phyloP scores from a whole-genome alignment of 1,140 invertebrate species.

The Lasaia peninsularis region DNA sequence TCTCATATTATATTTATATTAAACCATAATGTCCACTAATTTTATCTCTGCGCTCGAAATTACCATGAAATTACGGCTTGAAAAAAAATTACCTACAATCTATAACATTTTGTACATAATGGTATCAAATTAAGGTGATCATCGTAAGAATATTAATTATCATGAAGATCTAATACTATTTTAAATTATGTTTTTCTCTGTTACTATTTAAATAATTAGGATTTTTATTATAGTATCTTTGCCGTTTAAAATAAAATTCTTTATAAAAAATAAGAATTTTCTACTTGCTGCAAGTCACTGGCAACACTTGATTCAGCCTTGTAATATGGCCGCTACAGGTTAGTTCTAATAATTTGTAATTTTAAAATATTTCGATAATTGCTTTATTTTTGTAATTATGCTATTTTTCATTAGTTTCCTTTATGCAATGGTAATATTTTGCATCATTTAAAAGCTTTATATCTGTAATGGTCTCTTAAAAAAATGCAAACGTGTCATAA shows the following conservation, averaged over 20 bases:
- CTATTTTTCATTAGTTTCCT: slow-evolving; percentile 33
- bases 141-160: too few species aligned
- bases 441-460: slow-evolving; percentile 9
- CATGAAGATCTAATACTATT: too few species aligned
- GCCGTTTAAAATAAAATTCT: neutral
- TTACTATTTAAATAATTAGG: too few species aligned
- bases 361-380: slow-evolving; percentile 50
- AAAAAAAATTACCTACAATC: too few species aligned
- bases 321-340: slow-evolving; percentile 77
- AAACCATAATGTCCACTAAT: too few species aligned
- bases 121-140: too few species aligned
- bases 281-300: slow-evolving; percentile 39
- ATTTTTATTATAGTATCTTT: neutral
- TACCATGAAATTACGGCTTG: too few species aligned
- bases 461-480: slow-evolving; percentile 25
- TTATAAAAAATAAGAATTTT: neutral
- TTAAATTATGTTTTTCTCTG: too few species aligned
- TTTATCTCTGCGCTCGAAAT: too few species aligned
- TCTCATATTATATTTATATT: too few species aligned
- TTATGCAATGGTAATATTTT: slow-evolving; percentile 18
- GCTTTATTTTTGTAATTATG: slow-evolving; percentile 33
- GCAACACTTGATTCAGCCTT: slow-evolving; percentile 70
- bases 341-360: slow-evolving; percentile 74
- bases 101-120: too few species aligned
- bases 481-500: slow-evolving; percentile 72